Percentiles rank a stretch among this genome's conserved stretches.
Evolutionary conservation across 2,888 invertebrate genomes (phyloP).

Genomic region (Andricus curvator): DNA sequence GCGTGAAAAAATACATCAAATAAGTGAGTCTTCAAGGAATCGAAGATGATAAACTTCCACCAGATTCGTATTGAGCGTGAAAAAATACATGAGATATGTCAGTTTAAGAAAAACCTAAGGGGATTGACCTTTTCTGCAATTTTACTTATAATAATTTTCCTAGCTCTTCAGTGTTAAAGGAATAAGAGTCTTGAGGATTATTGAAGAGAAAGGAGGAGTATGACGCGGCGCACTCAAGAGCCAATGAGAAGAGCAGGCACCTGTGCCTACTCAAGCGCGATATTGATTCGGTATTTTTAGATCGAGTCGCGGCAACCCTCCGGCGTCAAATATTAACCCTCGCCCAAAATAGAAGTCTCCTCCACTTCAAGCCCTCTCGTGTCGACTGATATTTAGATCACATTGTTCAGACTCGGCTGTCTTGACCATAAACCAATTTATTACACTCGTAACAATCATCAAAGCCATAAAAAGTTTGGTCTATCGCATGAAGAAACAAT

Average conservation of each 20-base stretch:
- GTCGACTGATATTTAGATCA: slow-evolving; percentile 29
- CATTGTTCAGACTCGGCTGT: slow-evolving; percentile 6
- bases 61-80: too few relatives aligned
- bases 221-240: slow-evolving; percentile 34
- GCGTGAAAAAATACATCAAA: too few relatives aligned
- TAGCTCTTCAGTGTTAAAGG: not conserved
- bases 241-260: slow-evolving; percentile 19
- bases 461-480: not conserved
- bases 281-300: slow-evolving; percentile 67
- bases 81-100: too few relatives aligned
- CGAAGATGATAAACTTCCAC: too few relatives aligned
- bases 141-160: not conserved
- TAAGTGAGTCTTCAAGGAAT: too few relatives aligned
- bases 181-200: not conserved
- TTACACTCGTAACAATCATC: not conserved
- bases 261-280: slow-evolving; percentile 43
- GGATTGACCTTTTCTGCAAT: too few relatives aligned
- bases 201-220: not conserved
- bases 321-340: slow-evolving; percentile 61
- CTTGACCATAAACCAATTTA: slow-evolving; percentile 18
- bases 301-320: slow-evolving; percentile 56
- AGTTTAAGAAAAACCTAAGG: too few relatives aligned
- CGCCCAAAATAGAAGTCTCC: slow-evolving; percentile 55
- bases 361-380: slow-evolving; percentile 13
- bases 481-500: not conserved